Base-by-base conservation (phyloP, 2,113 vertebrate genomes). In the Panthera tigris region DNA sequence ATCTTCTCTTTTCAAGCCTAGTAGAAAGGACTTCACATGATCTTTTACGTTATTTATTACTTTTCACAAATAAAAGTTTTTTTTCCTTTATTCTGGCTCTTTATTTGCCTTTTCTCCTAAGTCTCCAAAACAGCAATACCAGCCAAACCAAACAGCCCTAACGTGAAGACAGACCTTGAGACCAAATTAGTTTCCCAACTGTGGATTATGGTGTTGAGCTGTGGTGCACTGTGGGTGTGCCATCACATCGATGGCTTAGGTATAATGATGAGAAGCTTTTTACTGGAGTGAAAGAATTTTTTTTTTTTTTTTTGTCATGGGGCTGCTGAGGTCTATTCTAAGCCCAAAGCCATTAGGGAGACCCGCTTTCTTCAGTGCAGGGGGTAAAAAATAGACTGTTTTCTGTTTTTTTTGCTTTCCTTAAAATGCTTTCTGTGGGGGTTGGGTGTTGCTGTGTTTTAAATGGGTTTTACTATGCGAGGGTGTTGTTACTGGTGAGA, bases 391-490 rank as follows among this genome's bases (percentile, higher is more conserved):
- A 50, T 27, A 87, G 19, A 71, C 4, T 23, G 9, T n/a, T 78
- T 78, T 78, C 65, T 76, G 31, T 11, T 23, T 79, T 79, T 69
- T 90, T 73, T 79, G 48, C 76, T 19, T 97, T 95, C 81, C 76
- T 95, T 84, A 86, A 96, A 88, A 96, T 96, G 76, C 36, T 48
- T 57, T 95, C 92, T 71, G 9, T 61, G 33, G 73, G 33, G 68
- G 52, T n/a, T 48, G 31, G 55, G 1, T 55, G 13, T 39, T 89
- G 1, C 45, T 80, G 93, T 76, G 82, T 76, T 84, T 16, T 13
- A 21, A 19, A 8, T 57, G 29, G 36, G 88, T 78, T 69, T 68
- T 71, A 23, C 82, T 91, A 1, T 19, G 50, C 95, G 73, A 36
- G 0, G 3, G 1, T 36, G 50, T 69, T 36, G 9, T 94, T 79